Evolutionary conservation across 2,888 invertebrate genomes (phyloP), one percentile per base, ranked within the genome.

Genomic region (Druceiella hillmani): DNA sequence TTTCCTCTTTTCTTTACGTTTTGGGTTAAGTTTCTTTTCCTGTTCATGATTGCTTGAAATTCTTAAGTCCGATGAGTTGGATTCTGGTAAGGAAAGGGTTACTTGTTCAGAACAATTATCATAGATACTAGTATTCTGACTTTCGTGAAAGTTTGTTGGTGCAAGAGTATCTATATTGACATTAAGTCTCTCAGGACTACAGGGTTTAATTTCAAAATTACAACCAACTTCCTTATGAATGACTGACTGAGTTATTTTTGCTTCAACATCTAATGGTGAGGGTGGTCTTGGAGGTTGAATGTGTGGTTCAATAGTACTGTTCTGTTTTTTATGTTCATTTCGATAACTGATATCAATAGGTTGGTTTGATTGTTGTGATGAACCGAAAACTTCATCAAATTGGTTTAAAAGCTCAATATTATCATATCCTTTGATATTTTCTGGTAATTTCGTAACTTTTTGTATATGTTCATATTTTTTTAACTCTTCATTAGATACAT

Each of bases 221-320:
- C 71, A 72, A 16, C 70, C 68, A 33, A 72, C 72, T 51, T 73
- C 72, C 57, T 73, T 73, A 47, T 71, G 71, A 45, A 73, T 73
- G 14, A 73, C 63, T 7, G 72, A 73, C 46, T 73, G 72, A 49
- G 69, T 73, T 49, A 73, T 73, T 59, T 72, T 72, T 29, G 71
- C 59, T 57, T 73, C 72, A 22, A 73, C 72, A 56, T 73, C 72
- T 44, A 71, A 55, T 38, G 70, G 70, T 22, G 70, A 70, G 15
- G 66, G 36, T 22, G 70, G 63, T 24, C 70, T 58, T n/a, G 61
- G 27, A 10, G 7, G 5, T 5, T 10, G 5, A 10, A 11, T 10
- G 9, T 7, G 6, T 20, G 9, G 33, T 32, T 9, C 20, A 6
- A 24, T 10, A 4, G 4, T 34, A 6, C 12, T 15, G 11, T 7